A percentile compares a stretch with the other conserved stretches of the same genome.
phyloP scores from a whole-genome alignment of 2,888 invertebrate species.

The Unio pictorum region DNA sequence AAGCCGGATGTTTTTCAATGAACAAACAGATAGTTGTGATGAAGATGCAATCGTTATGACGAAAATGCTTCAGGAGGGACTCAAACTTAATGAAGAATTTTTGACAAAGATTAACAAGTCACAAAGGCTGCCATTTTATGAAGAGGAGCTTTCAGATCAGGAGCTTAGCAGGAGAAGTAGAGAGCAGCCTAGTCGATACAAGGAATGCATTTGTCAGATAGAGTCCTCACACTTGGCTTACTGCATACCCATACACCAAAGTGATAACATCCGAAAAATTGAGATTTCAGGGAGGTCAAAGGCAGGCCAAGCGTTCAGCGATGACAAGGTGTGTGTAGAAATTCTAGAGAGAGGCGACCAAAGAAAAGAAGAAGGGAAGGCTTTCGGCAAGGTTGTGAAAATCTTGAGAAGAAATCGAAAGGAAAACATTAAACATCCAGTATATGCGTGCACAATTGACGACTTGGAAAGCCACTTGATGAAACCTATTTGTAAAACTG shows the following conservation, averaged over 20 bases:
- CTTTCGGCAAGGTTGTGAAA: slow-evolving; percentile 38
- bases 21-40: too few relatives aligned
- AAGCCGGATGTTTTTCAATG: too few relatives aligned
- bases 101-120: too few relatives aligned
- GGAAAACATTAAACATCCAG: slow-evolving; percentile 27
- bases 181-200: slow-evolving; percentile 18
- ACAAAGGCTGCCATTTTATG: neutral
- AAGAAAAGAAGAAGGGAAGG: slow-evolving; percentile 9
- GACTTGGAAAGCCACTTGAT: slow-evolving; percentile 34
- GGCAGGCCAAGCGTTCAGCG: slow-evolving; percentile 37
- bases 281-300: slow-evolving; percentile 38
- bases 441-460: slow-evolving; percentile 39
- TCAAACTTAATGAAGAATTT: too few relatives aligned
- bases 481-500: slow-evolving; percentile 44
- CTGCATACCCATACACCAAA: slow-evolving; percentile 25
- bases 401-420: slow-evolving; percentile 19
- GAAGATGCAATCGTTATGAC: too few relatives aligned
- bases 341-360: slow-evolving; percentile 9
- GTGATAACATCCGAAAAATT: slow-evolving; percentile 16
- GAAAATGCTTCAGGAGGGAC: too few relatives aligned
- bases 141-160: neutral
- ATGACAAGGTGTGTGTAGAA: slow-evolving; percentile 41
- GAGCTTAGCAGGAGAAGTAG: neutral
- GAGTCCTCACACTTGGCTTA: slow-evolving; percentile 33
- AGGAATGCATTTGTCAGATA: slow-evolving; percentile 29